phyloP scores from a whole-genome alignment of 2,888 invertebrate genomes.

The Watsonalla binaria region DNA sequence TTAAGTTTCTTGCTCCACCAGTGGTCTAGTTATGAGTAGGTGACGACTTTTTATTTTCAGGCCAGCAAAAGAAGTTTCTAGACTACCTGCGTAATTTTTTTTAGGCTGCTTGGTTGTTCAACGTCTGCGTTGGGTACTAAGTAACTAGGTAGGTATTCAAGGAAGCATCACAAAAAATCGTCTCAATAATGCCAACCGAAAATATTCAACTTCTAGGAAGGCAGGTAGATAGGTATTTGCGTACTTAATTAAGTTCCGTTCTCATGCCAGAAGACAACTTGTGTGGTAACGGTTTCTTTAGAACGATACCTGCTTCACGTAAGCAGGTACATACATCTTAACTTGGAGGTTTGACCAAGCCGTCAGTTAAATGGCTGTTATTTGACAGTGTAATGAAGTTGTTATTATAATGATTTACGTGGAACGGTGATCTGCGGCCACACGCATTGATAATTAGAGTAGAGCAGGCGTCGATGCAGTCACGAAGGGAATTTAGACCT shows the following conservation, averaged over 20 bases:
- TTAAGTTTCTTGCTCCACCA: neutral
- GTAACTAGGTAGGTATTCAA: too few species aligned
- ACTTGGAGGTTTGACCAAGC: neutral
- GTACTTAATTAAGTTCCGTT: too few species aligned
- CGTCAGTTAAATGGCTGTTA: neutral
- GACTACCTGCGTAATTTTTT: too few species aligned
- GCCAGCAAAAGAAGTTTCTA: too few species aligned
- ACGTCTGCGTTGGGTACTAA: too few species aligned
- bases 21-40: neutral
- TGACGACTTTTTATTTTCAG: neutral
- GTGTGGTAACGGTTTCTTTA: too few species aligned
- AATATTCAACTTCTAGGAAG: too few species aligned
- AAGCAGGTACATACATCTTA: neutral
- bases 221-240: too few species aligned
- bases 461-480: slow-evolving; percentile 32
- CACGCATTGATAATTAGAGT: slow-evolving; percentile 37
- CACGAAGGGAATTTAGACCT: slow-evolving; percentile 28
- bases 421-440: slow-evolving; percentile 19
- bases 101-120: too few species aligned
- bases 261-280: too few species aligned
- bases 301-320: neutral
- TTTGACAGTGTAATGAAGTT: neutral
- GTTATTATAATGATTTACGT: neutral
- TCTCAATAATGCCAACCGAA: too few species aligned
- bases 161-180: too few species aligned